Evolutionary conservation across 2,797 vertebrate species (phyloP).

Genomic region (Rhodeus uyekii): DNA sequence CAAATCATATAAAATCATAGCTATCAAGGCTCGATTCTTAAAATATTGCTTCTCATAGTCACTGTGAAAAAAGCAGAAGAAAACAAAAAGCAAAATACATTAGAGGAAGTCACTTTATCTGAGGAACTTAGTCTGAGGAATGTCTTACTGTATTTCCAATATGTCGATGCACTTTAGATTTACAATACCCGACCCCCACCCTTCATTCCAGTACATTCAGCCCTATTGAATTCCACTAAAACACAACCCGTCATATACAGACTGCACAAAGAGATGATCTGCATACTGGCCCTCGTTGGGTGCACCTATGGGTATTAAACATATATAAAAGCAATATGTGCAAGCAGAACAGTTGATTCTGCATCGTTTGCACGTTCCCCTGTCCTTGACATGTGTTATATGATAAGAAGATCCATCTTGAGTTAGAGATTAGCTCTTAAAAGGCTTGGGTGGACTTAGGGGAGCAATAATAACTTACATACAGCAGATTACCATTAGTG

Average conservation of each 20-base stretch:
- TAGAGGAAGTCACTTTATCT: slow-evolving; percentile 51
- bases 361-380: slow-evolving; percentile 16
- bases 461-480: slow-evolving; percentile 47
- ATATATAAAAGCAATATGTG: slow-evolving; percentile 33
- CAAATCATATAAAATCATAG: slow-evolving; percentile 6
- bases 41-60: slow-evolving; percentile 16
- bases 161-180: slow-evolving; percentile 52
- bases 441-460: slow-evolving; percentile 52
- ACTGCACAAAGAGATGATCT: slow-evolving; percentile 21
- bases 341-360: background rate
- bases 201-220: slow-evolving; percentile 32
- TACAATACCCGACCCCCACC: background rate
- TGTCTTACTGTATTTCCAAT: slow-evolving; percentile 47
- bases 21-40: slow-evolving; percentile 7
- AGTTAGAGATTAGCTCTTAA: slow-evolving; percentile 53
- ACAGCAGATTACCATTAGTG: slow-evolving; percentile 43
- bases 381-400: slow-evolving; percentile 44
- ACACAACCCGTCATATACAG: slow-evolving; percentile 34
- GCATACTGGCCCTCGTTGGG: slow-evolving; percentile 14
- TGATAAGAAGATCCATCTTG: slow-evolving; percentile 38
- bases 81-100: slow-evolving; percentile 42
- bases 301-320: slow-evolving; percentile 12
- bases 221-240: slow-evolving; percentile 43
- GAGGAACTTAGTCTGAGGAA: slow-evolving; percentile 44
- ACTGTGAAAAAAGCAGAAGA: slow-evolving; percentile 7